Conservation (phyloP, 2,113 vertebrate species). For the Labeo rohita region DNA sequence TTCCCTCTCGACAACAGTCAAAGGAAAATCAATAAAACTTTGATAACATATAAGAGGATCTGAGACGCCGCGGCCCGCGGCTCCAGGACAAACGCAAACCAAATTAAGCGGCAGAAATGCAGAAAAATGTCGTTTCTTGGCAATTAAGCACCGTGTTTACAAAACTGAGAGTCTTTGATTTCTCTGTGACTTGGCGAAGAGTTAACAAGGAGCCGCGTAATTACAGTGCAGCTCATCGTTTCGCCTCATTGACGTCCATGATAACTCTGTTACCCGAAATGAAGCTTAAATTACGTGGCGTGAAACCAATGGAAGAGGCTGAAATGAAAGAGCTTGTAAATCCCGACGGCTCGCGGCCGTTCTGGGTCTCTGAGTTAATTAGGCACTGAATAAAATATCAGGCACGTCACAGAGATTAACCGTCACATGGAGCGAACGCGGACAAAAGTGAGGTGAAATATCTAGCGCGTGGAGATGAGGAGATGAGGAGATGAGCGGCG, state of each 20-base stretch:
- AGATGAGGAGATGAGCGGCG: not conserved
- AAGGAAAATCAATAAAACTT: not conserved
- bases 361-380: constrained; percentile 68
- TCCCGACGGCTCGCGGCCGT: constrained; percentile 50
- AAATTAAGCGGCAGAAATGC: not conserved
- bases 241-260: constrained; percentile 23
- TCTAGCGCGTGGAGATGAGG: not conserved
- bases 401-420: constrained; percentile 68
- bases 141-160: constrained; percentile 24
- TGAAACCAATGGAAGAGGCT: constrained; percentile 1
- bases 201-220: constrained; percentile 3
- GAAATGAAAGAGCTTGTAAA: constrained; percentile 41
- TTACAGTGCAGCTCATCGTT: not conserved
- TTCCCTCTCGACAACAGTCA: not conserved
- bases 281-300: constrained; percentile 18
- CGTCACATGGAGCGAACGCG: constrained; percentile 31
- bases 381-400: constrained; percentile 68
- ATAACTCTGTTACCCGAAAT: constrained; percentile 19
- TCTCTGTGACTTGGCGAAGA: not conserved
- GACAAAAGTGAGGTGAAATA: constrained; percentile 61
- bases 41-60: not conserved
- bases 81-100: not conserved
- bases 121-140: not conserved
- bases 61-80: not conserved
- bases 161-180: constrained; percentile 8